Percentiles rank a stretch among this genome's conserved stretches.
phyloP scores from a whole-genome alignment of 2,797 vertebrate genomes.

The Rallus crepitans region DNA sequence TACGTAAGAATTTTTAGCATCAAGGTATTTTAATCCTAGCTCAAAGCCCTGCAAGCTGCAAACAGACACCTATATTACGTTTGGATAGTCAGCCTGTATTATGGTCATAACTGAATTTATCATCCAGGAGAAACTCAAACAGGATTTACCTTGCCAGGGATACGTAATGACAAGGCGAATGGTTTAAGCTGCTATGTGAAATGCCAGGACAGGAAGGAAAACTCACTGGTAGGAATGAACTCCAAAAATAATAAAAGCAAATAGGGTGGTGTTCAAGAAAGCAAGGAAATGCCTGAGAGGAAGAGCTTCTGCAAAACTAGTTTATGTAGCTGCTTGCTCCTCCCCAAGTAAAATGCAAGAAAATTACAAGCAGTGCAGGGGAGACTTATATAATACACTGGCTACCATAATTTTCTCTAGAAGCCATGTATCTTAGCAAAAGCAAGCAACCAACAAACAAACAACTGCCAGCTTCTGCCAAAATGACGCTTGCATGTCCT shows the following conservation, averaged over 20 bases:
- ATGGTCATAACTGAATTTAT: neutral
- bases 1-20: neutral
- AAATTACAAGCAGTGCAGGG: neutral
- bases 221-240: neutral
- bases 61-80: neutral
- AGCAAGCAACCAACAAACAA: neutral
- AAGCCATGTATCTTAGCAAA: neutral
- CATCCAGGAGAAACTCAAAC: neutral
- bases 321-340: neutral
- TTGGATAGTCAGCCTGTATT: neutral
- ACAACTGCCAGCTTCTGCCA: neutral
- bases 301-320: conserved; percentile 28
- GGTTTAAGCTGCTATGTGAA: neutral
- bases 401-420: neutral
- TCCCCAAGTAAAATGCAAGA: neutral
- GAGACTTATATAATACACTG: neutral
- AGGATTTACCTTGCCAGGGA: neutral
- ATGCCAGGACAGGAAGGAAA: neutral
- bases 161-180: neutral
- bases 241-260: neutral
- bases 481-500: neutral
- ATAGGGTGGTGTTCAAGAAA: neutral
- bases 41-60: neutral
- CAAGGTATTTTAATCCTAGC: neutral
- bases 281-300: neutral